Conservation (phyloP, 2,888 invertebrate genomes). For the Pantelozetes paolii region DNA sequence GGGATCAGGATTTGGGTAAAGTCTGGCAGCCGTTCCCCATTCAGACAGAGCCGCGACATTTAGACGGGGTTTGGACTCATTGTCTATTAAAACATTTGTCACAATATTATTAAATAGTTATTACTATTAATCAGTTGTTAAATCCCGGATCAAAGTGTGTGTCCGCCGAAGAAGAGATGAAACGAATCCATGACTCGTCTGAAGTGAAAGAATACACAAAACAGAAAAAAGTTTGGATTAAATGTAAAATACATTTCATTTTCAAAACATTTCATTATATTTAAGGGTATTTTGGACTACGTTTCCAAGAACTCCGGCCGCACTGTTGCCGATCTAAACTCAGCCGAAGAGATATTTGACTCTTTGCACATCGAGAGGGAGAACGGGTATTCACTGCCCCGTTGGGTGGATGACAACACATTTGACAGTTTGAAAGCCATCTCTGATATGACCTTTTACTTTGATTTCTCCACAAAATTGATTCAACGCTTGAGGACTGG, state of each 20-base stretch:
- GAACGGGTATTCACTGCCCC: constrained; percentile 23
- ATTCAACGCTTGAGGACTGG: constrained; percentile 40
- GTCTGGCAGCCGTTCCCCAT: constrained; percentile 46
- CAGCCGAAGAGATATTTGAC: constrained; percentile 38
- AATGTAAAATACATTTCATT: too few species aligned
- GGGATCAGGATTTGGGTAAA: constrained; percentile 38
- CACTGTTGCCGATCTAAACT: constrained; percentile 15
- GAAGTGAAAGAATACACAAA: neutral
- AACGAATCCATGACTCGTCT: constrained; percentile 10
- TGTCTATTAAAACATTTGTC: neutral
- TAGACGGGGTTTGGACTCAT: constrained; percentile 20
- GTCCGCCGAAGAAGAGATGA: constrained; percentile 22
- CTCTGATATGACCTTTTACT: constrained; percentile 35
- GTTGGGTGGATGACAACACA: constrained; percentile 32
- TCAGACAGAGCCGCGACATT: constrained; percentile 38
- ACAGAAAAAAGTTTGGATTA: constrained; percentile 21
- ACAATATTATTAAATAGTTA: too few species aligned
- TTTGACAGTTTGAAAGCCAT: constrained; percentile 21
- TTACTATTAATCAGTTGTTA: constrained; percentile 23
- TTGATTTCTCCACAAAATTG: constrained; percentile 17
- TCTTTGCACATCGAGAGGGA: constrained; percentile 36
- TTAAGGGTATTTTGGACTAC: constrained; percentile 35
- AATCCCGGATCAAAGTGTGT: constrained; percentile 33
- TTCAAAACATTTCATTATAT: neutral
- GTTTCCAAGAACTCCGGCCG: constrained; percentile 34